Conservation (phyloP, 1,140 invertebrate species). For the Yoshiicerus persimilis region DNA sequence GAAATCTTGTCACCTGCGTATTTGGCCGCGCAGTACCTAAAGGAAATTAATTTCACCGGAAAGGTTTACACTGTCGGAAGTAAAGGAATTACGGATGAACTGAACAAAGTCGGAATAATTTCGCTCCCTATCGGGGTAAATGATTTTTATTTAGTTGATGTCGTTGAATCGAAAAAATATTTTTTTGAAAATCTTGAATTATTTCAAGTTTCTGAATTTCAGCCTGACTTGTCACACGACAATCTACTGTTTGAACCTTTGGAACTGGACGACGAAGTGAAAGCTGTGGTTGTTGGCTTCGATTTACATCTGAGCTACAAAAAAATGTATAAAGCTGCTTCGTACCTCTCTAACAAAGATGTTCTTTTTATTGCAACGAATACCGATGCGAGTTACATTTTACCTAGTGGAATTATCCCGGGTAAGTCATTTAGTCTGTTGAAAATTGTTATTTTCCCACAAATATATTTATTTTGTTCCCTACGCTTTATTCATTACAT, state of each 20-base stretch:
- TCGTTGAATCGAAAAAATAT: neutral
- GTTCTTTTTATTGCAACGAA: conserved; percentile 90
- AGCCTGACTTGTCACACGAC: no score
- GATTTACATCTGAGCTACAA: no score
- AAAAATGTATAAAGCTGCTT: no score
- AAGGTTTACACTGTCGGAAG: no score
- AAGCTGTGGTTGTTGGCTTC: no score
- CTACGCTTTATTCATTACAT: no score
- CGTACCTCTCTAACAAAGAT: conserved; percentile 74
- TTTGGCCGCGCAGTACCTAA: conserved; percentile 79
- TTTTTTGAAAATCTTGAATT: neutral
- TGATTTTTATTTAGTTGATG: conserved; percentile 7
- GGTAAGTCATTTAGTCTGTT: conserved; percentile 32
- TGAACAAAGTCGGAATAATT: no score
- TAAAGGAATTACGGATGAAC: no score
- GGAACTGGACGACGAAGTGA: conserved; percentile 74
- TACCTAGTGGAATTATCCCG: neutral
- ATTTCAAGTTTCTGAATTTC: conserved; percentile 19
- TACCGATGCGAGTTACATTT: conserved; percentile 80
- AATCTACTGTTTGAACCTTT: conserved; percentile 39
- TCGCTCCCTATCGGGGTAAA: conserved; percentile 77
- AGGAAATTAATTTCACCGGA: conserved; percentile 67
- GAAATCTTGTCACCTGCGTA: conserved; percentile 84
- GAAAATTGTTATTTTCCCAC: no score
- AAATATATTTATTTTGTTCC: no score